Percentiles rank a stretch among this genome's conserved stretches.
Evolutionary conservation across 30 jellyfish, hydroid and myxozoan species (phyloP).

Genomic region (Aurelia aurita complex sp. Pacific): DNA sequence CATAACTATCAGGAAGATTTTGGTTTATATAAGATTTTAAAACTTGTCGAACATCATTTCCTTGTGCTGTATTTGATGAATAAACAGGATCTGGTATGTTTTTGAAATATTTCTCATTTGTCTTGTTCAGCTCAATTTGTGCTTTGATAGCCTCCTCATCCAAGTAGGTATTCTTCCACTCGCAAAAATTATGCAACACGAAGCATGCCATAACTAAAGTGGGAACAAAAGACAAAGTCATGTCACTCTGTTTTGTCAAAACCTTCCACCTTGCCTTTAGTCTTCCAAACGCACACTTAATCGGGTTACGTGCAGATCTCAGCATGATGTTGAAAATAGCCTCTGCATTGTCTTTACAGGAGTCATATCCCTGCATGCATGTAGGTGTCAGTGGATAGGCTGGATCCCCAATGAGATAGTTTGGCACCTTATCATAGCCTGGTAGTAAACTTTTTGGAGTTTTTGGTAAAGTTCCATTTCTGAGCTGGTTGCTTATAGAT

Average conservation of each 20-base stretch:
- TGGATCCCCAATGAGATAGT: conserved; percentile 72
- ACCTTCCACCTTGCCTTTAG: conserved; percentile 73
- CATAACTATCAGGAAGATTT: not conserved
- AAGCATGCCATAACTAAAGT: conserved; percentile 60
- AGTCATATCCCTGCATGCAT: conserved; percentile 70
- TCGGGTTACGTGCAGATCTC: conserved; percentile 71
- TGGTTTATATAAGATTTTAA: not conserved
- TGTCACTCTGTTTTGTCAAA: conserved; percentile 44
- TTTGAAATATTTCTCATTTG: not conserved
- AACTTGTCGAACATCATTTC: not conserved
- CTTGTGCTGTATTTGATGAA: not conserved
- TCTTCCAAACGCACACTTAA: conserved; percentile 82
- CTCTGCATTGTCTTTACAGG: conserved; percentile 35
- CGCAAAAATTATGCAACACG: conserved; percentile 74
- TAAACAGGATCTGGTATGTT: conserved; percentile 25
- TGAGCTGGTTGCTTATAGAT: conserved; percentile 12
- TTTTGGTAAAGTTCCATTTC: conserved; percentile 32
- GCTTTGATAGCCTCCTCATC: conserved; percentile 16
- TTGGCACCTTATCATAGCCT: conserved; percentile 48
- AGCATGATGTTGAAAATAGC: conserved; percentile 62
- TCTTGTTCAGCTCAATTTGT: conserved; percentile 15
- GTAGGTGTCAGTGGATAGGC: conserved; percentile 77
- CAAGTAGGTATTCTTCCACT: not conserved
- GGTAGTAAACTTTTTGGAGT: conserved; percentile 2
- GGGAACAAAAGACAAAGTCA: conserved; percentile 51